Base-by-base conservation (phyloP, 2,797 vertebrate species). In the Platyrinchus mystaceus region DNA sequence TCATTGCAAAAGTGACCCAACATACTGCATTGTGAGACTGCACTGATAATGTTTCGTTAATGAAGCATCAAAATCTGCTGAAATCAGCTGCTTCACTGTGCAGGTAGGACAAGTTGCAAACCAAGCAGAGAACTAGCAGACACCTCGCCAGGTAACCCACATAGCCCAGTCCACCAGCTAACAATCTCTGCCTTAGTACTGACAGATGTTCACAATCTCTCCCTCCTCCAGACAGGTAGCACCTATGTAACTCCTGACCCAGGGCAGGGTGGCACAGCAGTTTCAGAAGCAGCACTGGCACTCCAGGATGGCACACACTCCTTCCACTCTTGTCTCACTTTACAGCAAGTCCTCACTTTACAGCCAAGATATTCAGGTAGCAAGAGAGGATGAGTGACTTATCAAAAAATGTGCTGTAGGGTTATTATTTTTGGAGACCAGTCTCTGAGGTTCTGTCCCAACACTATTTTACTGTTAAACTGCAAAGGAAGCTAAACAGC, bases 71-170 rank as follows among this genome's bases (percentile, higher is more conserved):
- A 89, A 84, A 89, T 11, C 74, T 79, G 53, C n/a, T 79, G 56
- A 74, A 67, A 88, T 41, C 53, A 75, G 27, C 10, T 69, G 12
- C 14, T 49, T 39, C 81, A 34, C 36, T 62, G 24, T 43, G 41
- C n/a, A 68, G 23, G 55, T 37, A 76, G 78, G 19, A 21, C 7
- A 79, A 66, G n/a, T 5, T 73, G 46, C 47, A 87, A 43, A 76
- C 46, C 34, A 89, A 56, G 59, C 8, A 64, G 56, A 53, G 37
- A 60, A 13, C 58, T 55, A 59, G 41, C 20, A 86, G 30, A 73
- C 17, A 69, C 27, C 36, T 69, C 0, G 0, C 12, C 30, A 64
- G 56, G 36, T 5, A 28, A 14, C 69, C 0, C 8, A 22, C 14
- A 8, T 4, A 64, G 39, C 12, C 22, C 34, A 37, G 27, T 46